These are phyloP conservation scores for Hypsopygia costalis DNA, from an alignment of 2,888 invertebrate species.

Conservation along the genomic window DNA sequence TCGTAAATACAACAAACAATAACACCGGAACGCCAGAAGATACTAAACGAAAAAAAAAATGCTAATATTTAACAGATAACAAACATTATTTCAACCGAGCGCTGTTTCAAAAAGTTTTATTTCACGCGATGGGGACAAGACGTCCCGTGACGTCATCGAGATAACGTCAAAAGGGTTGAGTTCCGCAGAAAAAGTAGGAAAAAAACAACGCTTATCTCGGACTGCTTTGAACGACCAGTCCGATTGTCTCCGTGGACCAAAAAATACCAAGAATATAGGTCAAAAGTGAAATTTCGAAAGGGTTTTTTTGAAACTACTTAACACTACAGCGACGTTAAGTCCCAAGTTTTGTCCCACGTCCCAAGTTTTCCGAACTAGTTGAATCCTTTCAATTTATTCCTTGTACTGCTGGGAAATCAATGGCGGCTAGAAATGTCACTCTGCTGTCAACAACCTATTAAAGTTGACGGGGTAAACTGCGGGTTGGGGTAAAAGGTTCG, in stretches of 20 bases:
- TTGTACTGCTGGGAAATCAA: slow-evolving; percentile 45
- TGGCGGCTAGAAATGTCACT: slow-evolving; percentile 21
- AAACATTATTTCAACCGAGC: slow-evolving; percentile 14
- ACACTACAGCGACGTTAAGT: slow-evolving; percentile 25
- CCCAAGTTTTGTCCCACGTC: slow-evolving; percentile 25
- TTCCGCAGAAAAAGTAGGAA: slow-evolving; percentile 51
- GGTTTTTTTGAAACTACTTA: slow-evolving; percentile 29
- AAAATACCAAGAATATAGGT: slow-evolving; percentile 10
- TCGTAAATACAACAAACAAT: not conserved
- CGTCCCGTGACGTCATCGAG: slow-evolving; percentile 60
- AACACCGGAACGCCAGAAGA: slow-evolving; percentile 1
- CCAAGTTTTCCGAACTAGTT: slow-evolving; percentile 38
- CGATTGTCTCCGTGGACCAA: slow-evolving; percentile 25
- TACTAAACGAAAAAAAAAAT: slow-evolving; percentile 14
- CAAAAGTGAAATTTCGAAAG: slow-evolving; percentile 1
- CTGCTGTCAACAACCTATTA: slow-evolving; percentile 12
- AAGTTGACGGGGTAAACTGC: slow-evolving; percentile 6
- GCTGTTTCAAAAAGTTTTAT: slow-evolving; percentile 37
- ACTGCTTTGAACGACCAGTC: slow-evolving; percentile 19
- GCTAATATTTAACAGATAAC: slow-evolving; percentile 17
- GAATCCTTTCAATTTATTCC: slow-evolving; percentile 47
- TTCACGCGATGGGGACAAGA: slow-evolving; percentile 48
- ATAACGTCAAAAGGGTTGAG: slow-evolving; percentile 74
- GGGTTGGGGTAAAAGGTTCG: not conserved
- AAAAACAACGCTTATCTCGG: slow-evolving; percentile 54